Evolutionary conservation across 2,888 invertebrate species (phyloP), one percentile per base, ranked within the genome.

Genomic region (Vanessa cardui): DNA sequence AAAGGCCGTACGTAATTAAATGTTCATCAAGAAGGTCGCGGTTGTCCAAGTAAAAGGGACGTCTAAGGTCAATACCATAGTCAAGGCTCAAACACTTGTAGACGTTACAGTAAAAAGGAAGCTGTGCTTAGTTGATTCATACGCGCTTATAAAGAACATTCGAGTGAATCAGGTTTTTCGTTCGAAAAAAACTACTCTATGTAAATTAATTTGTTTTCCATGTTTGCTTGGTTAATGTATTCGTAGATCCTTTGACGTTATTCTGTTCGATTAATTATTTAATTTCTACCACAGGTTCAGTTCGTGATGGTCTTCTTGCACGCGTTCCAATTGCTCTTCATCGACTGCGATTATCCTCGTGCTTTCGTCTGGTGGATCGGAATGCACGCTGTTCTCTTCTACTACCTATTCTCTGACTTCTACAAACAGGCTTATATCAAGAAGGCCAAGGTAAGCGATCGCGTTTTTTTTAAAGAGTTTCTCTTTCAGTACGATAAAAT

Each of bases 341-440:
- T 95, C 76, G 97, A 97, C 62, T 99, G 98, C 93, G 95, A 97
- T 85, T 98, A 98, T 86, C 98, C 98, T 0, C 95, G 95, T 67
- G 96, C 96, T 5, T 97, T 98, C 86, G 96, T 96, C 72, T 97
- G 96, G 95, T 97, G 96, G 95, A 99, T 99, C 83, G 97, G 97
- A 72, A 94, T 96, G 83, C 98, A 99, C 88, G 98, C 98, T 1
- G 93, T 98, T 44, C 96, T 99, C 93, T 99, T 99, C 94, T 97
- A 97, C 85, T 95, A 97, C 90, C 94, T 99, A 64, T 99, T 99
- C 94, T 96, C 96, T 1, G 95, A 97, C 84, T 99, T 99, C 94
- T 99, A 98, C 94, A 95, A 96, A 77, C 94, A 96, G 78, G 94
- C 96, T 5, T 97, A 97, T 87, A 85, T 87, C 74, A 94, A 93